Percentiles rank a stretch among this genome's conserved stretches.
These are phyloP conservation scores for Forbesichthys papilliferus DNA, from an alignment of 2,113 vertebrate species.

Conservation along the genomic window DNA sequence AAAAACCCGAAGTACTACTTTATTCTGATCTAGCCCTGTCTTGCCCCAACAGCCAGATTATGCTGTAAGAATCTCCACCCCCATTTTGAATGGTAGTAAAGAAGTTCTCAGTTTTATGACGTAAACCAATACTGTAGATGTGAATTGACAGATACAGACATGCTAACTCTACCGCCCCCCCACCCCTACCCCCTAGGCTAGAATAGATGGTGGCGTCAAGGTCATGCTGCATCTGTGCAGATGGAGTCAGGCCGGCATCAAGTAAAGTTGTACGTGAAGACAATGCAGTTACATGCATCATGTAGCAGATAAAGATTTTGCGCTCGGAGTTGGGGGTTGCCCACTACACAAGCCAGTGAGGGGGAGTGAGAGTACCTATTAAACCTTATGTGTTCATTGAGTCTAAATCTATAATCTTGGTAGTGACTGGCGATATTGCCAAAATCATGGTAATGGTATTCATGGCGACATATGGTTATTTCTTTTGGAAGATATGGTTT, in stretches of 20 bases:
- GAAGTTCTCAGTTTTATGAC: constrained; percentile 37
- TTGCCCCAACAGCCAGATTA: too few species aligned
- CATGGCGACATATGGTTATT: too few species aligned
- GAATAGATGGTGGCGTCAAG: constrained; percentile 92
- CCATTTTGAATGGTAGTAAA: constrained; percentile 5
- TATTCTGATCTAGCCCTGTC: too few species aligned
- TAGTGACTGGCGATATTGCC: too few species aligned
- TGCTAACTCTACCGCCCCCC: not conserved
- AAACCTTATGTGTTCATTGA: constrained; percentile 22
- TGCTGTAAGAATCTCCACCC: constrained; percentile 1
- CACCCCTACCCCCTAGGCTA: constrained; percentile 82
- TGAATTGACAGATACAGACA: constrained; percentile 57
- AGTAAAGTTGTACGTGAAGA: constrained; percentile 87
- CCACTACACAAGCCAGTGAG: constrained; percentile 27
- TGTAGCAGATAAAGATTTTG: constrained; percentile 95
- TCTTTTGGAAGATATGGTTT: too few species aligned
- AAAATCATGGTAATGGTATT: too few species aligned
- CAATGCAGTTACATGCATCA: constrained; percentile 96
- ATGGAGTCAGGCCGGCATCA: constrained; percentile 82
- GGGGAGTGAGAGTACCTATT: constrained; percentile 6
- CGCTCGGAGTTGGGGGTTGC: constrained; percentile 28
- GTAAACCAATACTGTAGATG: constrained; percentile 38
- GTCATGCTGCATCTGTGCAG: constrained; percentile 92
- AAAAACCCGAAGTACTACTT: too few species aligned
- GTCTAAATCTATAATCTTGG: constrained; percentile 25